Base-by-base conservation (phyloP, 2,888 invertebrate species). In the Nasonovia ribisnigri region DNA sequence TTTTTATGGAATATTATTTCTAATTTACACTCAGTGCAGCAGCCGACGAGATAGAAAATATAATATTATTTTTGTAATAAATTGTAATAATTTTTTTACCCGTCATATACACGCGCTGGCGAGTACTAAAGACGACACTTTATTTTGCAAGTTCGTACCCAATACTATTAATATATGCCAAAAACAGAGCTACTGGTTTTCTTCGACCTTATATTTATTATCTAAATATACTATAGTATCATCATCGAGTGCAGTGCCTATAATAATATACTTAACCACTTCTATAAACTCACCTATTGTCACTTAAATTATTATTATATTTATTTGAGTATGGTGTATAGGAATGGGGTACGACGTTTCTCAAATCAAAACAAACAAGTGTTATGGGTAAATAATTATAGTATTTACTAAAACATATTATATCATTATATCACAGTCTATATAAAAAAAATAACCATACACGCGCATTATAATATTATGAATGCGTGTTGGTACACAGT, bases 401-500 rank as follows among this genome's bases (percentile, higher is more conserved):
- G 46, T 90, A 67, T 90, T 90, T 84, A 91, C 54, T 91, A 86
- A 86, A 91, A 91, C 54, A 57, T 90, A 67, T 91, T 51, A 43
- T 51, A 90, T 90, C 48, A 90, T 90, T 46, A 57, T 92, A 92
- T 92, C 92, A 92, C 92, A 92, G 92, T 36, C 92, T 87, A 92
- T 67, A 91, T 54, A 91, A 90, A 90, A 48, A 60, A 77, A 57
- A 77, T 36, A 77, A 77, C 77, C 20, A 36, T 77, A 77, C 36
- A 88, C 88, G 43, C 29, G 29, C 26, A 10, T 43, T 3, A 36
- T 87, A 43, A 29, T 84, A 87, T 29, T 29, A 84, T 43, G 26
- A 11, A 36, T 88, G 60, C 43, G 43, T 54, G 54, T 51, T 36
- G 67, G 46, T 36, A 57, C 84, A 24, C n/a, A 36, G 20, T 86